Evolutionary conservation across 2,113 vertebrate genomes (phyloP).

Genomic region (sheep (Ovis aries)): DNA sequence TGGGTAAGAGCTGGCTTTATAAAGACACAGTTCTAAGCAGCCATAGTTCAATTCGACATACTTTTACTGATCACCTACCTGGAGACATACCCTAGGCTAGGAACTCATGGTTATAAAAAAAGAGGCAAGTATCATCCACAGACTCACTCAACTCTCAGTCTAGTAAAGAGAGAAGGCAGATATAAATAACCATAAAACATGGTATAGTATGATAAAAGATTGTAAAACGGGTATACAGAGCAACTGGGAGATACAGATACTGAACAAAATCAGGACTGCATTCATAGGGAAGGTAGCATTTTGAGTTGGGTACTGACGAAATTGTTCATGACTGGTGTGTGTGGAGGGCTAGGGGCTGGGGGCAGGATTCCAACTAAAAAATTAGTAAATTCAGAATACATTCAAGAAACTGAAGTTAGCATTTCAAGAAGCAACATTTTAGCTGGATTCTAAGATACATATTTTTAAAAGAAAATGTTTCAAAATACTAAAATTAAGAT

Average conservation of each 20-base stretch:
- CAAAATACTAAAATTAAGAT: not conserved
- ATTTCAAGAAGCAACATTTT: not conserved
- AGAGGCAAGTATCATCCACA: not conserved
- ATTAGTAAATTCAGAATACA: not conserved
- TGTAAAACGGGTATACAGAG: not conserved
- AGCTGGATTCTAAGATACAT: not conserved
- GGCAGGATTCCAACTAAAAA: not conserved
- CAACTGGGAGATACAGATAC: not conserved
- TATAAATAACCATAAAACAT: not conserved
- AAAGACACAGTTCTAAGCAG: constrained; percentile 58
- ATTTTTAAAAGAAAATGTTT: not conserved
- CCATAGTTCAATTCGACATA: constrained; percentile 36
- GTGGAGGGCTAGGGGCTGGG: too few species aligned
- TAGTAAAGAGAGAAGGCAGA: not conserved
- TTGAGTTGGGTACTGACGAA: not conserved
- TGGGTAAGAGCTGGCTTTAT: constrained; percentile 57
- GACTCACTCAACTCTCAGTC: not conserved
- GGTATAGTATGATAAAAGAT: not conserved
- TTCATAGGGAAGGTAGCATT: not conserved
- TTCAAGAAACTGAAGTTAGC: not conserved
- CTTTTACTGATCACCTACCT: constrained; percentile 60
- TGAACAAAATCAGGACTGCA: not conserved
- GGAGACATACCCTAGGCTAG: not conserved
- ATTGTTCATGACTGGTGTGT: not conserved
- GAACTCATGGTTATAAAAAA: not conserved